A percentile compares a stretch with the other conserved stretches of the same genome.
Evolutionary conservation across 2,113 vertebrate species (phyloP).

Genomic region (Cynoglossus semilaevis): DNA sequence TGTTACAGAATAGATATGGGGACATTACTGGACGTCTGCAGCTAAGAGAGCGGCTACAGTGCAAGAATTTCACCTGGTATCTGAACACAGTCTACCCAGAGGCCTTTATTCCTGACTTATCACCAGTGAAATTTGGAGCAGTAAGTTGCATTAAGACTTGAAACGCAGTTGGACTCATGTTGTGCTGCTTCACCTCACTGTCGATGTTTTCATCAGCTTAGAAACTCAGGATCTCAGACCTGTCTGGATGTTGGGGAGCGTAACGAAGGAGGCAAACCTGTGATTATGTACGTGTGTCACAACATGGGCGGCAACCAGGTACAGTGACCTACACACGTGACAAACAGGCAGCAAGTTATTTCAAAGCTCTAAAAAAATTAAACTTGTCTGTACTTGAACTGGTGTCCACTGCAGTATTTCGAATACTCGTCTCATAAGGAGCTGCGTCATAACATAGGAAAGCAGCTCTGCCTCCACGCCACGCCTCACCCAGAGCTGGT

Average conservation of each 20-base stretch:
- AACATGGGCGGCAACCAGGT: constrained; percentile 98
- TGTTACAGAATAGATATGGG: constrained; percentile 83
- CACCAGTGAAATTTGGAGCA: constrained; percentile 81
- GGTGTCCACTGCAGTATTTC: constrained; percentile 83
- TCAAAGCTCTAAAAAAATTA: neutral
- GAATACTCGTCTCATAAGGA: constrained; percentile 88
- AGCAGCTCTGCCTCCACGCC: constrained; percentile 87
- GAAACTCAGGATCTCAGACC: constrained; percentile 77
- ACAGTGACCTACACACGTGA: constrained; percentile 7
- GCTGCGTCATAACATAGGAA: constrained; percentile 90
- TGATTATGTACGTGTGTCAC: constrained; percentile 93
- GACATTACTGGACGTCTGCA: constrained; percentile 85
- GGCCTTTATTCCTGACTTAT: constrained; percentile 87
- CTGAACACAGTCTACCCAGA: constrained; percentile 91
- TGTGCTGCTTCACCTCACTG: neutral
- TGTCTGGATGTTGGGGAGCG: constrained; percentile 91
- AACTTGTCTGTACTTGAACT: constrained; percentile 7
- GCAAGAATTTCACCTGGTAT: constrained; percentile 95
- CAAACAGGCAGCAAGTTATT: neutral
- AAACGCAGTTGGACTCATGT: neutral
- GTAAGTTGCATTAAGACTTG: constrained; percentile 74
- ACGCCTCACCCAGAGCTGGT: constrained; percentile 21
- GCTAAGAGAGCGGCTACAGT: constrained; percentile 84
- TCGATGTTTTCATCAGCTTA: constrained; percentile 75
- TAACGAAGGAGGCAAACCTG: constrained; percentile 84